A percentile compares a stretch with the other conserved stretches of the same genome.
Conservation (phyloP, 2,113 vertebrate genomes). For the Tauraco erythrolophus region DNA sequence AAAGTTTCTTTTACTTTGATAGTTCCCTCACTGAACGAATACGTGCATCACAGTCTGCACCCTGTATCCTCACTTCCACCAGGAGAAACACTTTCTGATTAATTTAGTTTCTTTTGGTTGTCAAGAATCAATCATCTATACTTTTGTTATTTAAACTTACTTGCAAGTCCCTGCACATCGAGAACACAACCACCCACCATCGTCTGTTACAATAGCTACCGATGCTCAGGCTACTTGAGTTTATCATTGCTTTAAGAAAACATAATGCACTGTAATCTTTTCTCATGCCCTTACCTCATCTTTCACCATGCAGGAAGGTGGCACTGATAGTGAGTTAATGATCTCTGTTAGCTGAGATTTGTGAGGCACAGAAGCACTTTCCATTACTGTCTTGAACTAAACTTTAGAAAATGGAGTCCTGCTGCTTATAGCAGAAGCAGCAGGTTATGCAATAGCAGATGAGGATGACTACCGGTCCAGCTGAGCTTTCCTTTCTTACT, state of each 20-base stretch:
- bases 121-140: background rate
- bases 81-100: background rate
- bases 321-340: background rate
- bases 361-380: background rate
- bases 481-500: background rate
- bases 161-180: background rate
- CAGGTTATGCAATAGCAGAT: fast-evolving
- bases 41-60: background rate
- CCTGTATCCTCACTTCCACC: background rate
- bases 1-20: background rate
- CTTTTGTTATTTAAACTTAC: background rate
- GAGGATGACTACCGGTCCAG: background rate
- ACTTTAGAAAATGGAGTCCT: background rate
- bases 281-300: background rate
- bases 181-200: background rate
- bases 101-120: background rate
- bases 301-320: background rate
- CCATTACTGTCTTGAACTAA: background rate
- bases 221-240: background rate
- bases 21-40: background rate
- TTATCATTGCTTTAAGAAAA: background rate
- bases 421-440: background rate
- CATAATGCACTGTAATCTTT: background rate
- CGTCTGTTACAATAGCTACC: background rate
- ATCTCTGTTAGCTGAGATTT: background rate